These are phyloP conservation scores for Microhierax caerulescens DNA, from an alignment of 2,797 vertebrate genomes.

Conservation along the genomic window DNA sequence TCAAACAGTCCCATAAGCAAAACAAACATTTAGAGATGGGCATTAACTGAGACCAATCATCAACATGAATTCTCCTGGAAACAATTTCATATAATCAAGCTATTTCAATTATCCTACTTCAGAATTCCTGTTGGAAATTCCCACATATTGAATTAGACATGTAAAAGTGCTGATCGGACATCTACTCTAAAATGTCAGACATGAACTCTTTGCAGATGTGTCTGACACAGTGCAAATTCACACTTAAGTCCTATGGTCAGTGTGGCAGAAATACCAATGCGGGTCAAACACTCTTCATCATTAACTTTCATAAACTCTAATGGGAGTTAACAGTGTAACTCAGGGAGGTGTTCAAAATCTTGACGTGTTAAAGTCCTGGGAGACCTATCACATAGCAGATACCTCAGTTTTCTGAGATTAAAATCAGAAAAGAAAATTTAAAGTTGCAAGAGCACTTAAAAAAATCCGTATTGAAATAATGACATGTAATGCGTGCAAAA, in stretches of 20 bases:
- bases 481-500: neutral
- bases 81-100: neutral
- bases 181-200: neutral
- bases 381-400: neutral
- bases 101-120: neutral
- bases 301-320: neutral
- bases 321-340: neutral
- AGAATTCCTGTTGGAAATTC: neutral
- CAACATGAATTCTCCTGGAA: neutral
- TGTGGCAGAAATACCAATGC: neutral
- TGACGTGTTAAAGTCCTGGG: neutral
- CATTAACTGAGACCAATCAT: neutral
- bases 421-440: neutral
- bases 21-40: neutral
- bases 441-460: neutral
- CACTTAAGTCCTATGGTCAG: neutral
- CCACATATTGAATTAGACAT: neutral
- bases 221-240: accelerated
- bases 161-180: neutral
- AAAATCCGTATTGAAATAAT: neutral
- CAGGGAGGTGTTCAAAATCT: neutral
- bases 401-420: neutral
- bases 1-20: neutral
- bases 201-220: neutral
- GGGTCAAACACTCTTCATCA: neutral